Base-by-base conservation (phyloP, 2,888 invertebrate species). In the Phymatocera aterrima region DNA sequence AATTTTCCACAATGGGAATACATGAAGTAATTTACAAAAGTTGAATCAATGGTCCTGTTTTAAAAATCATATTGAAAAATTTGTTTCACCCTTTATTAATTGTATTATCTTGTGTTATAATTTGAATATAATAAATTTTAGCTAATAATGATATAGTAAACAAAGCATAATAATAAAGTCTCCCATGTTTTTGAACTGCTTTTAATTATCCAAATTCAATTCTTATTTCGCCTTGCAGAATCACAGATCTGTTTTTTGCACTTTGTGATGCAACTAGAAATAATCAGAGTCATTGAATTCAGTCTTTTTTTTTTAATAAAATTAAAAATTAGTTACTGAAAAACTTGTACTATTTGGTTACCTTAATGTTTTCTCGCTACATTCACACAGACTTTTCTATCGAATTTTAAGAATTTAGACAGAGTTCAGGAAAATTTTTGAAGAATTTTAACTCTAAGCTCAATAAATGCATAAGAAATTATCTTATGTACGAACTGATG, bases 401-500 rank as follows among this genome's bases (percentile, higher is more conserved):
- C 31, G 31, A 34, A 31, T 72, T 48, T 72, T n/a, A 51, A 48
- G 28, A 34, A 34, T 51, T 5, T 18, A 34, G 34, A 34, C 51
- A 24, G 75, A 57, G 51, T 34, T 51, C 54, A 37, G 43, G 28
- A 68, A 21, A n/a, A n/a, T n/a, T n/a, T 68, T 46, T 21, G 0
- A 15, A 68, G 31, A 2, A 72, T 18, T 75, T 57, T 28, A 43
- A 40, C 2, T 57, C 31, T 37, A 75, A 57, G 37, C 75, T 75
- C 40, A 57, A 28, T 34, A 72, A 51, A 72, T 57, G 40, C 57
- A 75, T 54, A 57, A 75, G 60, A 75, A 28, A 37, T 57, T 54
- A 24, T 75, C 54, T 75, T 75, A 54, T 75, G 75, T 40, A 40
- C 46, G 24, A 75, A 40, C 37, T 40, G 24, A 24, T 75, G 75